phyloP scores from a whole-genome alignment of 2,113 vertebrate species.

The Acinonyx jubatus region DNA sequence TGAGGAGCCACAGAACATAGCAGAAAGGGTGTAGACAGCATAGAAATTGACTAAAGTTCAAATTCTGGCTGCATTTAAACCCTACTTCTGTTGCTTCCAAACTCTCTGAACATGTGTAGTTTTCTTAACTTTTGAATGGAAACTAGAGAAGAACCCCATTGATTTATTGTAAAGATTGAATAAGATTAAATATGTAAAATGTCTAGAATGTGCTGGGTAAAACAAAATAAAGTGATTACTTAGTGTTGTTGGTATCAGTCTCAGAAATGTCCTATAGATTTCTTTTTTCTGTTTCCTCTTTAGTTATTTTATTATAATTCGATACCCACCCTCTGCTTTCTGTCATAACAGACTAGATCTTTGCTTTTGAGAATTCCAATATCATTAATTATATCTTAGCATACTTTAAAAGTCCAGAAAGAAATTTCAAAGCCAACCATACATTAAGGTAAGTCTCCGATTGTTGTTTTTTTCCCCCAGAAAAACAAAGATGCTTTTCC shows the following conservation, averaged over 20 bases:
- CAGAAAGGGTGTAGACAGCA: neutral
- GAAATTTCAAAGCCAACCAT: neutral
- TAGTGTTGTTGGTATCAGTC: neutral
- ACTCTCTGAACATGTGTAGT: neutral
- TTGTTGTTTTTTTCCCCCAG: neutral
- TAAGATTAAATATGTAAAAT: neutral
- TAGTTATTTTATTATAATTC: neutral
- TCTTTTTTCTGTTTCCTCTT: neutral
- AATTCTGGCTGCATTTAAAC: neutral
- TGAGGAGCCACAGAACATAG: neutral
- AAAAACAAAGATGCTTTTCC: constrained; percentile 11
- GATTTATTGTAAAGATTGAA: neutral
- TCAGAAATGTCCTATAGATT: neutral
- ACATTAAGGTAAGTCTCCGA: neutral
- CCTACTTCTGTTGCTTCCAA: neutral
- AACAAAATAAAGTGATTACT: neutral
- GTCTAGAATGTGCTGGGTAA: neutral
- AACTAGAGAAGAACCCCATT: neutral
- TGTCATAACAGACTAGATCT: neutral
- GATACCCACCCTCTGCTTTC: neutral
- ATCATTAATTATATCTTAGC: neutral
- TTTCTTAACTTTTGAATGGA: neutral
- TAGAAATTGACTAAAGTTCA: neutral
- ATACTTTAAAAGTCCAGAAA: neutral
- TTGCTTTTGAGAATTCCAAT: neutral